Evolutionary conservation across 1,140 invertebrate species (phyloP).

Genomic region (Bilobella aurantiaca): DNA sequence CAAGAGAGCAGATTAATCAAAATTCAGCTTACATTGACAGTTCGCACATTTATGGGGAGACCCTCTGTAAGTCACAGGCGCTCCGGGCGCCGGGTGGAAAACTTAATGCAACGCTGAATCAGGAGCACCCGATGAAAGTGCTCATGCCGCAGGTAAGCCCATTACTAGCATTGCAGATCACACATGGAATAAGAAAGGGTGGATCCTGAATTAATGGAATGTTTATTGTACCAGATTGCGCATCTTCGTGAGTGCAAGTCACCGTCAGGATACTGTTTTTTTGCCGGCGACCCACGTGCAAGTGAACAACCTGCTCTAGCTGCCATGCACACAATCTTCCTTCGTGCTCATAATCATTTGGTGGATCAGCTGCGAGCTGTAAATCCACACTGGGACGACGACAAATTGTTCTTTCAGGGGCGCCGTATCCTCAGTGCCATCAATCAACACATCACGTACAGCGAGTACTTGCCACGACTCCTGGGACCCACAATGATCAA

Average conservation of each 20-base stretch:
- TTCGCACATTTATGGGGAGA: slow-evolving; percentile 70
- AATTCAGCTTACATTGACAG: slow-evolving; percentile 82
- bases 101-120: slow-evolving; percentile 66
- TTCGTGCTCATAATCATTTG: slow-evolving; percentile 67
- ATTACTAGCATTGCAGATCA: too few relatives aligned
- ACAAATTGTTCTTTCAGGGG: slow-evolving; percentile 71
- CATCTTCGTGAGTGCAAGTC: slow-evolving; percentile 76
- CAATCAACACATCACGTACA: slow-evolving; percentile 86
- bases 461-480: slow-evolving; percentile 85
- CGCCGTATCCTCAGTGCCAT: slow-evolving; percentile 74
- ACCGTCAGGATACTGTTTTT: slow-evolving; percentile 68
- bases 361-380: slow-evolving; percentile 67
- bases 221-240: too few relatives aligned
- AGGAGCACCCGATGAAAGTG: slow-evolving; percentile 57
- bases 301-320: slow-evolving; percentile 77
- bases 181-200: too few relatives aligned
- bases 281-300: slow-evolving; percentile 68
- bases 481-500: slow-evolving; percentile 81
- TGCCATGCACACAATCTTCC: slow-evolving; percentile 58
- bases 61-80: slow-evolving; percentile 59
- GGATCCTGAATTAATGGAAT: too few relatives aligned
- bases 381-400: slow-evolving; percentile 82
- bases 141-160: slow-evolving; percentile 58
- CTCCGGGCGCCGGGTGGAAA: slow-evolving; percentile 61
- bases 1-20: slow-evolving; percentile 85